These are phyloP conservation scores for Ecdyonurus torrentis DNA, from an alignment of 2,888 invertebrate genomes.

Conservation along the genomic window DNA sequence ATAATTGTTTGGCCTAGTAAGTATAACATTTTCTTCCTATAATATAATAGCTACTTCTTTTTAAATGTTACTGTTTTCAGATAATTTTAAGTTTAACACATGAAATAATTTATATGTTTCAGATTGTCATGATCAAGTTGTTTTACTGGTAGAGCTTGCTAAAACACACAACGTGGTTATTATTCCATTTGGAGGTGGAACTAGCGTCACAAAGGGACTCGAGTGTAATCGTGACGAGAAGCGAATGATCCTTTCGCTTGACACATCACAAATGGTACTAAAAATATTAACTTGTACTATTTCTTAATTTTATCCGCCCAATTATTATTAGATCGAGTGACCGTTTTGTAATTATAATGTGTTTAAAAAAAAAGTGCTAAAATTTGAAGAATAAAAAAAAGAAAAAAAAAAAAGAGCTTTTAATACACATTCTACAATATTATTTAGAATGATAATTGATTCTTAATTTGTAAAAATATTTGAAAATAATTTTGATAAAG, in stretches of 20 bases:
- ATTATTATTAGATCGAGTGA: too few relatives aligned
- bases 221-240: constrained; percentile 31
- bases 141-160: constrained; percentile 31
- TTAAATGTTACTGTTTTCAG: background rate
- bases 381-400: too few relatives aligned
- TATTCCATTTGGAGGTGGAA: constrained; percentile 39
- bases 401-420: too few relatives aligned
- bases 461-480: too few relatives aligned
- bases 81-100: constrained; percentile 4
- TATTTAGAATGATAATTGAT: too few relatives aligned
- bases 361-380: too few relatives aligned
- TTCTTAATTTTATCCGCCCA: too few relatives aligned
- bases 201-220: constrained; percentile 33
- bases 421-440: too few relatives aligned
- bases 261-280: constrained; percentile 36
- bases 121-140: constrained; percentile 30
- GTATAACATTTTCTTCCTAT: too few relatives aligned
- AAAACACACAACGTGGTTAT: constrained; percentile 30
- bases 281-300: too few relatives aligned
- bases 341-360: background rate
- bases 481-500: too few relatives aligned
- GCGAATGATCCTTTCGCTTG: constrained; percentile 36
- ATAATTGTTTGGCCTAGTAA: constrained; percentile 37
- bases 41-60: too few relatives aligned
- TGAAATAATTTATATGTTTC: constrained; percentile 5